These are phyloP conservation scores for Tiliacea citrago DNA, from an alignment of 2,888 invertebrate species.

Conservation along the genomic window DNA sequence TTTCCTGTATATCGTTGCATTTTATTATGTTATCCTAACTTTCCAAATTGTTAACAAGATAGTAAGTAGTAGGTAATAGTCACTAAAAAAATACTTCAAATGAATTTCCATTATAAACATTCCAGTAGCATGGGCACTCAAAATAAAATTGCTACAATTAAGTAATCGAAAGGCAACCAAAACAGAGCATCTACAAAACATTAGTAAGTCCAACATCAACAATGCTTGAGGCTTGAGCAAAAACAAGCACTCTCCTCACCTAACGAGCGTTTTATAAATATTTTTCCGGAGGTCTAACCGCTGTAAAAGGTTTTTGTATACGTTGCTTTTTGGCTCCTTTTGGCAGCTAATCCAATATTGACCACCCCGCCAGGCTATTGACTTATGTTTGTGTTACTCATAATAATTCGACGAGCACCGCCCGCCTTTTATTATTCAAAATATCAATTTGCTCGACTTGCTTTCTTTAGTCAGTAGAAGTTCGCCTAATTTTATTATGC, in stretches of 20 bases:
- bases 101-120: not conserved
- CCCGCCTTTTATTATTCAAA: constrained; percentile 90
- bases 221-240: constrained; percentile 29
- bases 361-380: constrained; percentile 90
- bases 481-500: constrained; percentile 74
- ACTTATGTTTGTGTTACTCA: constrained; percentile 90
- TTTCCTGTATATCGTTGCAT: not conserved
- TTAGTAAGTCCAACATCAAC: constrained; percentile 33
- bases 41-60: not conserved
- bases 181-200: constrained; percentile 26
- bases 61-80: not conserved
- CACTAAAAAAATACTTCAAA: not conserved
- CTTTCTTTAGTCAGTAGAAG: constrained; percentile 83
- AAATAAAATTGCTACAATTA: not conserved
- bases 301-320: constrained; percentile 91
- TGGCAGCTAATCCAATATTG: constrained; percentile 90
- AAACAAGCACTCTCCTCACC: constrained; percentile 78
- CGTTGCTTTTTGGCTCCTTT: constrained; percentile 91
- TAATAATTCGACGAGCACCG: constrained; percentile 86
- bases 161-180: not conserved
- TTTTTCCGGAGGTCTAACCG: constrained; percentile 88
- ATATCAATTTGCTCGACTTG: constrained; percentile 87
- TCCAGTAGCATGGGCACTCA: not conserved
- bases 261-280: constrained; percentile 85
- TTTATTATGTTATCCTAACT: not conserved